These are phyloP conservation scores for Eutolmus rufibarbis DNA, from an alignment of 2,888 invertebrate species.

Conservation along the genomic window DNA sequence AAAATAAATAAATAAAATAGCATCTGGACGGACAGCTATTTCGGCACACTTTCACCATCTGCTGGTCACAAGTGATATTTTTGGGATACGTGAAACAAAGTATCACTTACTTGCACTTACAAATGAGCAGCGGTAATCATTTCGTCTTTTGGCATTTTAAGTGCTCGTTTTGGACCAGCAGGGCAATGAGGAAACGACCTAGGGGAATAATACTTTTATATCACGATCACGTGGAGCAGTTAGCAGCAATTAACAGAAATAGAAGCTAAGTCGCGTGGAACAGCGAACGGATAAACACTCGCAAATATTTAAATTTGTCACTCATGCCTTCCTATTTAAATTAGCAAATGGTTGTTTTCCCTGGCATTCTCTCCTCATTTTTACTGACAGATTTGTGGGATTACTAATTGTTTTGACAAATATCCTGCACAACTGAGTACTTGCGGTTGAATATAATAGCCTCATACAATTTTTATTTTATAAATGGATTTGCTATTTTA, in stretches of 20 bases:
- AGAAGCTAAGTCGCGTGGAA: not conserved
- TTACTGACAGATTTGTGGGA: not conserved
- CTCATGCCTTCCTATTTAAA: not conserved
- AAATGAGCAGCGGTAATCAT: not conserved
- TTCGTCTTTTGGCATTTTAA: not conserved
- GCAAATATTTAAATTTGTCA: not conserved
- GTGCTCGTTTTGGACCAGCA: not conserved
- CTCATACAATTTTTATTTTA: not conserved
- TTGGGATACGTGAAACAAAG: not conserved
- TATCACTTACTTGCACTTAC: not conserved
- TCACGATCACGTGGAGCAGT: not conserved
- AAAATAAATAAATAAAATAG: not conserved
- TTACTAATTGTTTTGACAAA: not conserved
- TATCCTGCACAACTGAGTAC: not conserved
- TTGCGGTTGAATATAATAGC: not conserved
- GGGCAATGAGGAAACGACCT: not conserved
- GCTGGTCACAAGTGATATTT: not conserved
- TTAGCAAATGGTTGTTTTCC: not conserved
- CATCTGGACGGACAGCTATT: not conserved
- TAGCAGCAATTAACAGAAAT: not conserved
- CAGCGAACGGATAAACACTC: not conserved
- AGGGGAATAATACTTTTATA: not conserved
- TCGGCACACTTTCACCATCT: not conserved
- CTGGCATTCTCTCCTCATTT: not conserved
- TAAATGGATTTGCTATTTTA: not conserved